Percentiles rank a stretch among this genome's conserved stretches.
These are phyloP conservation scores for Eristalis intricaria DNA, from an alignment of 2,888 invertebrate species.

Conservation along the genomic window DNA sequence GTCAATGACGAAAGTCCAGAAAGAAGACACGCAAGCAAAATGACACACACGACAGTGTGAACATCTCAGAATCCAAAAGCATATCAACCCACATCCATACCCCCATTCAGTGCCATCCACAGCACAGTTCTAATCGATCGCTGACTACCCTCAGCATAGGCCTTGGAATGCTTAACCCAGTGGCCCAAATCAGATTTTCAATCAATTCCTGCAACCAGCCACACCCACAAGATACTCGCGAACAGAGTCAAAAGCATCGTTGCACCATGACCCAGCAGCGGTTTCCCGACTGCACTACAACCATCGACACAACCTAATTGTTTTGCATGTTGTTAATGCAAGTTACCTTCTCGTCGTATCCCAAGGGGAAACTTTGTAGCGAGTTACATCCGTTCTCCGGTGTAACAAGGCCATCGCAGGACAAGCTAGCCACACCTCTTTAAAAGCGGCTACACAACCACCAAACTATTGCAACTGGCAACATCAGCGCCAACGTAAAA, in stretches of 20 bases:
- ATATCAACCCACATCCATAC: too few species aligned
- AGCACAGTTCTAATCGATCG: not conserved
- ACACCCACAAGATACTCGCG: conserved; percentile 23
- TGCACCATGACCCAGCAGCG: conserved; percentile 1
- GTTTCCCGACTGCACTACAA: not conserved
- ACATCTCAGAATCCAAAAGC: too few species aligned
- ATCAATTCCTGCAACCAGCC: conserved; percentile 30
- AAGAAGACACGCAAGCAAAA: too few species aligned
- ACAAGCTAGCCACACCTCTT: conserved; percentile 42
- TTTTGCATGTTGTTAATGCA: conserved; percentile 63
- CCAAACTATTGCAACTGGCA: conserved; percentile 21
- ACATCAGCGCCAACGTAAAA: conserved; percentile 52
- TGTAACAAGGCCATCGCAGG: conserved; percentile 52
- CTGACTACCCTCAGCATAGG: not conserved
- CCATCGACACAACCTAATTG: conserved; percentile 41
- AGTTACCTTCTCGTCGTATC: conserved; percentile 23
- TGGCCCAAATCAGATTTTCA: not conserved
- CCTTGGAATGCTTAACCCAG: not conserved
- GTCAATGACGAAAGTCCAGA: too few species aligned
- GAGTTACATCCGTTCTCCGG: conserved; percentile 27
- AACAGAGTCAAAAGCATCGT: conserved; percentile 32
- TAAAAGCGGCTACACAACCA: not conserved
- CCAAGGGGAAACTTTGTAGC: conserved; percentile 37
- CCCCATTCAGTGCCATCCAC: not conserved
- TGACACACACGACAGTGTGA: too few species aligned